These are phyloP conservation scores for Amphiprion percula DNA, from an alignment of 2,113 vertebrate genomes.

Conservation along the genomic window DNA sequence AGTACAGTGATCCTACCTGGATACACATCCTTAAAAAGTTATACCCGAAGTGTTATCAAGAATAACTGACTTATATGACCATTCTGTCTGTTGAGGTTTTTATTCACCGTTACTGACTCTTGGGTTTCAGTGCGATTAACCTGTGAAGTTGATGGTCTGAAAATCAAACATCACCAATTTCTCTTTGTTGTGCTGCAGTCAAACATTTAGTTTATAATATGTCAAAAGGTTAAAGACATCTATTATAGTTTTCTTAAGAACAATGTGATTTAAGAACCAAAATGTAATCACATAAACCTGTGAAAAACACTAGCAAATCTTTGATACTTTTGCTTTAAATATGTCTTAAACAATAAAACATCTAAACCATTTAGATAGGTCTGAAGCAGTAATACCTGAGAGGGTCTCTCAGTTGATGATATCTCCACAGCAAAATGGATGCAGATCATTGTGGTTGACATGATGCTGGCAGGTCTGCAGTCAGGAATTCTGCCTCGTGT, in stretches of 20 bases:
- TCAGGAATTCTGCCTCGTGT: not conserved
- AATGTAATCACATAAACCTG: not conserved
- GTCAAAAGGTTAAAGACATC: too few relatives aligned
- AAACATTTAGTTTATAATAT: too few relatives aligned
- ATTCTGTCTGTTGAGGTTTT: too few relatives aligned
- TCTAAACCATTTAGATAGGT: not conserved
- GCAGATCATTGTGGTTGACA: not conserved
- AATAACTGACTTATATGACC: not conserved
- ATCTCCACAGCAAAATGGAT: not conserved
- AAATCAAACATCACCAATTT: too few relatives aligned
- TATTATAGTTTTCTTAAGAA: not conserved
- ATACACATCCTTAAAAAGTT: not conserved
- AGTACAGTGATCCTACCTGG: conserved; percentile 66
- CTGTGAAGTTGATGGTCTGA: too few relatives aligned
- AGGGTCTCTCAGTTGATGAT: too few relatives aligned
- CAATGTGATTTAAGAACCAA: not conserved
- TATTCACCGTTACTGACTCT: too few relatives aligned
- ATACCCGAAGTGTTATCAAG: not conserved
- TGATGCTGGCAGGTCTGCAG: not conserved
- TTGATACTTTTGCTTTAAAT: too few relatives aligned
- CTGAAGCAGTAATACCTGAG: not conserved
- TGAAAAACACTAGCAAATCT: not conserved
- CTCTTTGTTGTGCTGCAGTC: too few relatives aligned
- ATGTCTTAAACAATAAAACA: not conserved
- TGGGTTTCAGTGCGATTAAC: too few relatives aligned